Percentiles rank a stretch among this genome's conserved stretches.
Evolutionary conservation across 2,888 invertebrate genomes (phyloP).

Genomic region (Prionchulus punctatus): DNA sequence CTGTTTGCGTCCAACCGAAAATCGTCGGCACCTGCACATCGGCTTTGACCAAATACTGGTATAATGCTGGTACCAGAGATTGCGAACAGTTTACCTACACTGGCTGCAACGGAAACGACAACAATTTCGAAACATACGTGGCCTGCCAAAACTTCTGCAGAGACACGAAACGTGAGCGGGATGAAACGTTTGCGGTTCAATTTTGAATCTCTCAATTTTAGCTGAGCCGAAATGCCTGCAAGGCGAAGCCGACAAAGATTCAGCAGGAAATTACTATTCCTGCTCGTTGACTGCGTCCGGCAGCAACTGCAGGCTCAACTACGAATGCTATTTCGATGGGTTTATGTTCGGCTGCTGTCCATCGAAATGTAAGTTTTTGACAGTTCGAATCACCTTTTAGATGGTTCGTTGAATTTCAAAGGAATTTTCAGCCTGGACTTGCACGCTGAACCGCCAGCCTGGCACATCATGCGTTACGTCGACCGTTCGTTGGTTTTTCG

Average conservation of each 20-base stretch:
- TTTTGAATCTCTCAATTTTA: not conserved
- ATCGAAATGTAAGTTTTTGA: not conserved
- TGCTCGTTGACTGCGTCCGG: not conserved
- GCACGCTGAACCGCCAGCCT: not conserved
- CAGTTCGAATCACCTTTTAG: no score
- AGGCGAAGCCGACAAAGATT: conserved; percentile 31
- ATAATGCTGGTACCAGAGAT: conserved; percentile 23
- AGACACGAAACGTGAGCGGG: conserved; percentile 18
- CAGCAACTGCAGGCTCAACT: not conserved
- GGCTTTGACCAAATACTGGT: conserved; percentile 25
- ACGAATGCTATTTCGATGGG: conserved; percentile 7
- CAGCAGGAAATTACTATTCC: conserved; percentile 14
- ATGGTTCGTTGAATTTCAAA: no score
- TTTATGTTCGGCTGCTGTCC: conserved; percentile 6
- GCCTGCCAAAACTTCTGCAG: conserved; percentile 24
- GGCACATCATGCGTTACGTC: conserved; percentile 41
- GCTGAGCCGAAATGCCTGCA: conserved; percentile 28
- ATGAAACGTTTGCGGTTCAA: not conserved
- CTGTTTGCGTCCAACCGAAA: conserved; percentile 30
- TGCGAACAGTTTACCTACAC: conserved; percentile 29
- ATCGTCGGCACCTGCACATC: conserved; percentile 29
- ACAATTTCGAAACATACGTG: conserved; percentile 22
- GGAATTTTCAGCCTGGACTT: not conserved
- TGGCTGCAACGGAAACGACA: conserved; percentile 24
- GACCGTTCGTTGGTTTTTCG: conserved; percentile 39